Evolutionary conservation across 2,797 vertebrate species (phyloP).

Genomic region (Sebastes minor): DNA sequence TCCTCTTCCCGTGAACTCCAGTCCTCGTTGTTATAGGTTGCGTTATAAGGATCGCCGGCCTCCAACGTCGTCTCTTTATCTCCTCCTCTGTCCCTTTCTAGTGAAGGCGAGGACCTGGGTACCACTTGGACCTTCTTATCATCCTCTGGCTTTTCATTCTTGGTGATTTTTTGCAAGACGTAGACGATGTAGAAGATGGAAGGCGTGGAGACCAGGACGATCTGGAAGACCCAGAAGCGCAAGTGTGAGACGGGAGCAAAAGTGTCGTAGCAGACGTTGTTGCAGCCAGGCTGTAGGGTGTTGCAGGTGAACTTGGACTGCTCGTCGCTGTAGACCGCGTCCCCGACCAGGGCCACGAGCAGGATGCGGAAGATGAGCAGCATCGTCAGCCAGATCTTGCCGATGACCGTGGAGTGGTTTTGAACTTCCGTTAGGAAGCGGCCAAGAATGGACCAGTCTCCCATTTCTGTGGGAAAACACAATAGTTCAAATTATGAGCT

Average conservation of each 20-base stretch:
- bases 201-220: slow-evolving; percentile 76
- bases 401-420: slow-evolving; percentile 78
- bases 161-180: slow-evolving; percentile 79
- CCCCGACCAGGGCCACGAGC: slow-evolving; percentile 77
- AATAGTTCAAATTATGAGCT: neutral
- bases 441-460: slow-evolving; percentile 80
- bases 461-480: slow-evolving; percentile 63
- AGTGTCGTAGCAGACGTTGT: slow-evolving; percentile 75
- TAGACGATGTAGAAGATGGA: slow-evolving; percentile 78
- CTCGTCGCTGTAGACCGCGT: slow-evolving; percentile 76
- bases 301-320: slow-evolving; percentile 81
- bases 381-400: slow-evolving; percentile 82
- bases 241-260: slow-evolving; percentile 78
- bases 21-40: slow-evolving; percentile 30
- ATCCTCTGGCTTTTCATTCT: slow-evolving; percentile 72
- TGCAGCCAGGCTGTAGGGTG: slow-evolving; percentile 81
- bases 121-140: slow-evolving; percentile 45
- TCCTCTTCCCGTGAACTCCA: slow-evolving; percentile 51
- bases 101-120: neutral
- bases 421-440: slow-evolving; percentile 79
- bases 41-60: slow-evolving; percentile 11
- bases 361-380: slow-evolving; percentile 80
- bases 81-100: slow-evolving; percentile 25
- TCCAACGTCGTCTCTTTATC: slow-evolving; percentile 43
- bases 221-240: slow-evolving; percentile 83